Evolutionary conservation across 1,140 invertebrate species (phyloP).

Genomic region (Armadillidium nasatum): DNA sequence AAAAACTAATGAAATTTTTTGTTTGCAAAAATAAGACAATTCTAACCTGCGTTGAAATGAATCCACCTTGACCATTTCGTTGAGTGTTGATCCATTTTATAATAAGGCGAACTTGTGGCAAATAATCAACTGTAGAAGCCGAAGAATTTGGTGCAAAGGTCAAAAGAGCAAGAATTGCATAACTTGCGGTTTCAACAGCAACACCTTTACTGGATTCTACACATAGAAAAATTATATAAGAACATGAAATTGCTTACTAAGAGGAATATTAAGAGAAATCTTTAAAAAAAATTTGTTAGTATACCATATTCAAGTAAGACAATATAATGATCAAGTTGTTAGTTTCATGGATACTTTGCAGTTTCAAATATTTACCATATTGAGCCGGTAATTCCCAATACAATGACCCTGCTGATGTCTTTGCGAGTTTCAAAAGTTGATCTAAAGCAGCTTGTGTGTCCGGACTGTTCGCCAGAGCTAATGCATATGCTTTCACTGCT

Average conservation of each 20-base stretch:
- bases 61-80: slow-evolving; percentile 22
- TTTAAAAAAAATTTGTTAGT: no score
- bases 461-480: not conserved
- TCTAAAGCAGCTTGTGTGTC: not conserved
- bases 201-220: no score
- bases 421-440: not conserved
- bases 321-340: no score
- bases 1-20: no score
- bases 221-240: no score
- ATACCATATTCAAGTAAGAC: no score
- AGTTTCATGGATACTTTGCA: not conserved
- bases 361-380: not conserved
- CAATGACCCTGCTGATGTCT: not conserved
- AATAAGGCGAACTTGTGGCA: not conserved
- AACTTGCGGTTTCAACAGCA: no score
- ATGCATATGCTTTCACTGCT: slow-evolving; percentile 16
- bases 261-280: no score
- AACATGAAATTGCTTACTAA: no score
- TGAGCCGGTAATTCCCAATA: not conserved
- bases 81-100: slow-evolving; percentile 15
- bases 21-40: not conserved
- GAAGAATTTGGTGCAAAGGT: no score
- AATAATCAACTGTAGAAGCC: no score
- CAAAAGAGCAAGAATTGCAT: no score
- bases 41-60: slow-evolving; percentile 21